Percentiles rank a stretch among this genome's conserved stretches.
phyloP scores from a whole-genome alignment of 2,888 invertebrate species.

The Volucella inflata region DNA sequence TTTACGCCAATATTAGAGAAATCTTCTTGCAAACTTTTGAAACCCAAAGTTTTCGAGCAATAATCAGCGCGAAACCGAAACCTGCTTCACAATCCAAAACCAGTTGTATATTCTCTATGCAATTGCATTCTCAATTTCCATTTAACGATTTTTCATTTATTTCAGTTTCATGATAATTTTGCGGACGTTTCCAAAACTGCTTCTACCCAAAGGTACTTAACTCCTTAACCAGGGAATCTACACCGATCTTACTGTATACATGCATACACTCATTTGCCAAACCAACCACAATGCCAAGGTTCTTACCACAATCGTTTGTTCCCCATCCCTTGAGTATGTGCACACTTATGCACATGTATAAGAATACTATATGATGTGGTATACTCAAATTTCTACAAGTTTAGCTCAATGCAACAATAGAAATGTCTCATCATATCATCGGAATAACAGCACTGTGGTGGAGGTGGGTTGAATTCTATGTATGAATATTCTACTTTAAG shows the following conservation, averaged over 20 bases:
- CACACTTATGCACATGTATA: no score
- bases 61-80: not conserved
- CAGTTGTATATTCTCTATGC: conserved; percentile 18
- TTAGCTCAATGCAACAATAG: conserved; percentile 13
- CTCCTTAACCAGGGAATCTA: not conserved
- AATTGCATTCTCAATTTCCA: conserved; percentile 44
- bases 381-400: not conserved
- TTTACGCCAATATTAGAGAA: no score
- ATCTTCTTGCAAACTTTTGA: no score
- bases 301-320: conserved; percentile 29
- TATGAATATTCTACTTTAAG: conserved; percentile 1
- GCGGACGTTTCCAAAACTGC: conserved; percentile 36
- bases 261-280: conserved; percentile 32
- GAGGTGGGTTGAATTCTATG: not conserved
- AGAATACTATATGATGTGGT: no score
- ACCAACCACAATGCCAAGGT: conserved; percentile 33
- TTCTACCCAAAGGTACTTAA: conserved; percentile 9
- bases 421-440: conserved; percentile 23
- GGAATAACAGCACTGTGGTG: not conserved
- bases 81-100: conserved; percentile 17
- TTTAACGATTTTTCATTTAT: conserved; percentile 39
- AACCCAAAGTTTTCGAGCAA: not conserved
- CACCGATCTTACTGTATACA: not conserved
- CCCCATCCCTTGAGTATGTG: not conserved
- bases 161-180: conserved; percentile 43